A percentile compares a stretch with the other conserved stretches of the same genome.
These are phyloP conservation scores for Stenopsyche tienmushanensis DNA, from an alignment of 1,140 invertebrate species.

Conservation along the genomic window DNA sequence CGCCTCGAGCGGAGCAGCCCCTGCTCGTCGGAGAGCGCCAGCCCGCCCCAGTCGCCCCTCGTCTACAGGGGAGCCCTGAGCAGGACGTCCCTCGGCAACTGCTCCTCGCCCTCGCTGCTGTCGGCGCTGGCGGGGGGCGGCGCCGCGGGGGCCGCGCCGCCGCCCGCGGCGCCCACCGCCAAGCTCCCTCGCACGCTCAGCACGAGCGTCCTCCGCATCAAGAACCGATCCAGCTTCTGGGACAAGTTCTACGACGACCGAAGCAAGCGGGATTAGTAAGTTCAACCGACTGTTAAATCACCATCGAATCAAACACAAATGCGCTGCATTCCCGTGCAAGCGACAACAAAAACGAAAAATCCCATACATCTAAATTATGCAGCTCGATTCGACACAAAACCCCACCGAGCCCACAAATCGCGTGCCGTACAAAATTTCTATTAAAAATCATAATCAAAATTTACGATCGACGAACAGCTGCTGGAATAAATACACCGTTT, in stretches of 20 bases:
- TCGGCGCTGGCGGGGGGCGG: constrained; percentile 55
- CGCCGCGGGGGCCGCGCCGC: constrained; percentile 48
- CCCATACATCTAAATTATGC: no score
- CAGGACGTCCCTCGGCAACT: constrained; percentile 46
- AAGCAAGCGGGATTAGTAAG: constrained; percentile 67
- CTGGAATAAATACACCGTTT: no score
- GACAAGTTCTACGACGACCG: constrained; percentile 76
- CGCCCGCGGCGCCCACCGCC: constrained; percentile 47
- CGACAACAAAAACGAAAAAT: no score
- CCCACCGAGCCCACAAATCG: no score
- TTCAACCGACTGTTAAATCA: constrained; percentile 1
- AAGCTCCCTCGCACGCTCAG: constrained; percentile 73
- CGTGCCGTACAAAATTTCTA: no score
- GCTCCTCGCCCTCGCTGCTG: constrained; percentile 56
- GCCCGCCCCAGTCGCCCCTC: constrained; percentile 44
- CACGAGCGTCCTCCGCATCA: constrained; percentile 75
- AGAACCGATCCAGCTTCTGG: constrained; percentile 74
- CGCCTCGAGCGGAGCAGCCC: constrained; percentile 31
- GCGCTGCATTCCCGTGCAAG: no score
- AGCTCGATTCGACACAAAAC: no score
- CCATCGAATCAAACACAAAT: no score
- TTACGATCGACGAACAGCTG: no score
- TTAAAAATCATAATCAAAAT: no score
- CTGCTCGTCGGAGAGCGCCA: constrained; percentile 42
- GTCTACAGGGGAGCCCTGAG: constrained; percentile 44